Evolutionary conservation across 1,140 invertebrate genomes (phyloP).

Genomic region (Acromyrmex charruanus): DNA sequence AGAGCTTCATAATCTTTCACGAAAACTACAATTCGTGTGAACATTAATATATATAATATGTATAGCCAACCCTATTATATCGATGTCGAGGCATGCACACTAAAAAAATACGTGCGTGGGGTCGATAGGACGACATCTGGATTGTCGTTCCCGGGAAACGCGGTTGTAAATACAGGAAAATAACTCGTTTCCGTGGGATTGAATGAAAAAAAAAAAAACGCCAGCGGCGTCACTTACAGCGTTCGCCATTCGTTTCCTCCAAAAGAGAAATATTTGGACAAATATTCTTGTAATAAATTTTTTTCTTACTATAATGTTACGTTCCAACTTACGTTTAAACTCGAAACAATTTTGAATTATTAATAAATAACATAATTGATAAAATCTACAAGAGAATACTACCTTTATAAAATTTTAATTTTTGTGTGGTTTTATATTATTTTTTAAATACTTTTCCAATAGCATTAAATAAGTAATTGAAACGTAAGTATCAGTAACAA

Average conservation of each 20-base stretch:
- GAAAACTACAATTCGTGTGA: constrained; percentile 14
- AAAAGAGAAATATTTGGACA: constrained; percentile 26
- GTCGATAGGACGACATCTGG: constrained; percentile 72
- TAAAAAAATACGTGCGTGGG: constrained; percentile 66
- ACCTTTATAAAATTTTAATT: not conserved
- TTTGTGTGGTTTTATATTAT: not conserved
- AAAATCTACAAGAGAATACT: not conserved
- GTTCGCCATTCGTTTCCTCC: constrained; percentile 32
- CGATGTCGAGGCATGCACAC: not conserved
- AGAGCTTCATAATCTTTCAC: not conserved
- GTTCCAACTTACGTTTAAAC: not conserved
- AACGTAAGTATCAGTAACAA: not conserved
- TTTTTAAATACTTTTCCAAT: not conserved
- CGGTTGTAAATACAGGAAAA: constrained; percentile 65
- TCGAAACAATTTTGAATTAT: not conserved
- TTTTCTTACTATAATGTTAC: not conserved
- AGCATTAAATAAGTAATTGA: not conserved
- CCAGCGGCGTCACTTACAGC: constrained; percentile 48
- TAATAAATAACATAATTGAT: not conserved
- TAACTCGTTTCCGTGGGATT: constrained; percentile 75
- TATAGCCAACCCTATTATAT: constrained; percentile 51
- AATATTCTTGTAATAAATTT: constrained; percentile 22
- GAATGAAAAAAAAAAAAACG: constrained; percentile 59
- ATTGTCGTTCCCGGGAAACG: constrained; percentile 62
- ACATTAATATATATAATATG: constrained; percentile 35